These are phyloP conservation scores for Xylocopa sonorina DNA, from an alignment of 1,140 invertebrate genomes.

Conservation along the genomic window DNA sequence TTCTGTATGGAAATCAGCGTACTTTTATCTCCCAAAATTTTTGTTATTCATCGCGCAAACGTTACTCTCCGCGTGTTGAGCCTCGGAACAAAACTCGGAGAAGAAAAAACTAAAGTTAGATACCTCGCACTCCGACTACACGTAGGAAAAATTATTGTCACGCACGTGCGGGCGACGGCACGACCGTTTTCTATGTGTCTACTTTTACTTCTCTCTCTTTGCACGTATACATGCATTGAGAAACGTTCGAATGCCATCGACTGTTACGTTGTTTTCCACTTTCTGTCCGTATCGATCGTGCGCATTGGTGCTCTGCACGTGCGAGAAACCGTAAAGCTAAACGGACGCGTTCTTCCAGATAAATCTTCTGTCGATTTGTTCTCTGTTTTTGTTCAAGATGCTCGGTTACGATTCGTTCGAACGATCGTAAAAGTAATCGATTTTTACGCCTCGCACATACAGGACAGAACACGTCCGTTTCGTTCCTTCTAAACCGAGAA, in stretches of 20 bases:
- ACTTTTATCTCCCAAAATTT: neutral
- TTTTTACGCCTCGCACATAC: neutral
- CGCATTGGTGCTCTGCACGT: slow-evolving; percentile 15
- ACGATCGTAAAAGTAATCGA: neutral
- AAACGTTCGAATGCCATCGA: neutral
- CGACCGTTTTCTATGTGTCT: neutral
- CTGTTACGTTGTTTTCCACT: neutral
- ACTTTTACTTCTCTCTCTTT: neutral
- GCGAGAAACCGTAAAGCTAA: slow-evolving; percentile 42
- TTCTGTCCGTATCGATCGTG: neutral
- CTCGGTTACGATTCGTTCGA: neutral
- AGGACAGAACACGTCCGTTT: slow-evolving; percentile 59
- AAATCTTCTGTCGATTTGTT: neutral
- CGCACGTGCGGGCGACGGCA: slow-evolving; percentile 33
- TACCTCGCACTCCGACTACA: slow-evolving; percentile 11
- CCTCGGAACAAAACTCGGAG: neutral
- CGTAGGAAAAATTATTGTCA: slow-evolving; percentile 40
- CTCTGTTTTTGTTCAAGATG: neutral
- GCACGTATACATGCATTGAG: neutral
- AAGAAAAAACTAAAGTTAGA: slow-evolving; percentile 9
- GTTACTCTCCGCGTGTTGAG: slow-evolving; percentile 5
- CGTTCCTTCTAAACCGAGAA: slow-evolving; percentile 21
- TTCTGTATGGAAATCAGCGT: neutral
- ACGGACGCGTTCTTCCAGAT: slow-evolving; percentile 36
- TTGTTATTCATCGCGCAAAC: neutral